Conservation (phyloP, 2,888 invertebrate genomes). For the Lissonota sp. region DNA sequence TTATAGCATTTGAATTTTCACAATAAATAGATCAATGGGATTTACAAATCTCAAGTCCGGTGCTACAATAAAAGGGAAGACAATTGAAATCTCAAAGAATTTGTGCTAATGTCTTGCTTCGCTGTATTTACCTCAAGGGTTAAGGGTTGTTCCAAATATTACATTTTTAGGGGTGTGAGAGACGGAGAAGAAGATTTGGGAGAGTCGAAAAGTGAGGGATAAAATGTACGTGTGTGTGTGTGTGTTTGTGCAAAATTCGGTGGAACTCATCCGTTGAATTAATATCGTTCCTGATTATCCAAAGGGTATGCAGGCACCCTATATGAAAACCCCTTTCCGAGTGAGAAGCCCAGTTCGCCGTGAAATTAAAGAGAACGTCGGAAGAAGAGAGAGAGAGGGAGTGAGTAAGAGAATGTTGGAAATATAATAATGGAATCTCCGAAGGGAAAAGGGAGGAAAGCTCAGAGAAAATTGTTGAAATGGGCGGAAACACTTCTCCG, state of each 20-base stretch:
- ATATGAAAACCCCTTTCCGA: background rate
- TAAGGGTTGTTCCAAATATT: too few relatives aligned
- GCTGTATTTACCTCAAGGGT: too few relatives aligned
- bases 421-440: background rate
- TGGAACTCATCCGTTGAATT: conserved; percentile 36
- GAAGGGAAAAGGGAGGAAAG: background rate
- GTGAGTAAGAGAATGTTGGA: background rate
- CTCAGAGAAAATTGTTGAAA: background rate
- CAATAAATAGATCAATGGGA: too few relatives aligned
- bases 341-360: conserved; percentile 8
- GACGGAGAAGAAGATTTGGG: conserved; percentile 3
- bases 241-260: background rate
- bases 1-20: too few relatives aligned
- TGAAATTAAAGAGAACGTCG: conserved; percentile 31
- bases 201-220: background rate
- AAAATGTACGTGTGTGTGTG: too few relatives aligned
- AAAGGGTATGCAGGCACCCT: background rate
- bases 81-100: conserved; percentile 7
- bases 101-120: too few relatives aligned
- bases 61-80: background rate
- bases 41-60: too few relatives aligned
- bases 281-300: conserved; percentile 42
- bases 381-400: conserved; percentile 8
- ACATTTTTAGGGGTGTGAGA: background rate
- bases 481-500: conserved; percentile 21